Evolutionary conservation across 2,888 invertebrate species (phyloP).

Genomic region (Drosophila pseudotakahashii): DNA sequence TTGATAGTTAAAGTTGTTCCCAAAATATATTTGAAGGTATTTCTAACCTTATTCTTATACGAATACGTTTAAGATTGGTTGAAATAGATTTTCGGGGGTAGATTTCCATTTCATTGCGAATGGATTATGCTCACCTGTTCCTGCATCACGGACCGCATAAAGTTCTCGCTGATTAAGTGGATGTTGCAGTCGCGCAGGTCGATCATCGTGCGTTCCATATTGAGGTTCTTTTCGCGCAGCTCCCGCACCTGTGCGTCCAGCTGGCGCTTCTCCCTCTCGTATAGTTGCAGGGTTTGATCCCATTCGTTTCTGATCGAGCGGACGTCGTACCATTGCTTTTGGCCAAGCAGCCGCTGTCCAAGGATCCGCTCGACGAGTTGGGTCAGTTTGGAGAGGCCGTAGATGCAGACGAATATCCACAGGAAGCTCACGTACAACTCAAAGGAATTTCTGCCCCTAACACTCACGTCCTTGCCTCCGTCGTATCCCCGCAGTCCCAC

Average conservation of each 20-base stretch:
- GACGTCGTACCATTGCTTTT: constrained; percentile 42
- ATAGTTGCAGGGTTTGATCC: constrained; percentile 58
- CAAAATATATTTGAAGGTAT: too few species aligned
- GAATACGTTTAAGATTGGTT: not conserved
- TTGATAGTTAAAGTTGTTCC: too few species aligned
- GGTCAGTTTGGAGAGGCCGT: constrained; percentile 66
- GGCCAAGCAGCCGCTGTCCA: constrained; percentile 37
- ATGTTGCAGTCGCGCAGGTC: constrained; percentile 64
- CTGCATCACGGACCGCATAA: constrained; percentile 51
- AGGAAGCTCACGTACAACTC: constrained; percentile 70
- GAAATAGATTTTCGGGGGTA: too few species aligned
- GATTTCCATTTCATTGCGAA: too few species aligned
- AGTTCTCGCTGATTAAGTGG: constrained; percentile 63
- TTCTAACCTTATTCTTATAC: not conserved
- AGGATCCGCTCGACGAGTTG: constrained; percentile 66
- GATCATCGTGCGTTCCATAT: constrained; percentile 52
- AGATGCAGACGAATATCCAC: constrained; percentile 73
- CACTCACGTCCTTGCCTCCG: not conserved
- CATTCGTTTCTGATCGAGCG: constrained; percentile 55
- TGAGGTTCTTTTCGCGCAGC: constrained; percentile 63
- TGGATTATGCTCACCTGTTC: constrained; percentile 36
- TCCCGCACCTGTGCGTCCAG: constrained; percentile 51
- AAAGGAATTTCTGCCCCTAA: constrained; percentile 27
- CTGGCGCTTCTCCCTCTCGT: constrained; percentile 53
- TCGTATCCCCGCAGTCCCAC: constrained; percentile 16